Evolutionary conservation across 2,888 invertebrate species (phyloP), one percentile per base, ranked within the genome.

Genomic region (Noctua janthe): DNA sequence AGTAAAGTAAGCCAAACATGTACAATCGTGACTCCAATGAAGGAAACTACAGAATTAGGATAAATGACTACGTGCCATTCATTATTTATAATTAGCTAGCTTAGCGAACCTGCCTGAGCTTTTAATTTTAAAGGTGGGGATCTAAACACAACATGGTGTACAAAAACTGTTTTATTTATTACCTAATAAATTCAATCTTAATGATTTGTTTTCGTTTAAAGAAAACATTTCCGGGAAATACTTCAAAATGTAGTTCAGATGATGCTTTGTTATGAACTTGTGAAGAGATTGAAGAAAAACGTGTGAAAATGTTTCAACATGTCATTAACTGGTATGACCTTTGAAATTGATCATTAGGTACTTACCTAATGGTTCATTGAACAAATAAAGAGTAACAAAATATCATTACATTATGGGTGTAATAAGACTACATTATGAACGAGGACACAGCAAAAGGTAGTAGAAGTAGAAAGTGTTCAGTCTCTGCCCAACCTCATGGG

Each of bases 1-100:
- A 80, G 71, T 87, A 77, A 85, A 85, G 75, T 83, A 85, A 87
- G 73, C 76, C 81, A 69, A 87, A 84, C 77, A 62, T 72, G 83
- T 84, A 13, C 43, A 29, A 69, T 78, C 86, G 87, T 87, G 85
- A 84, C 87, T 86, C 71, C 70, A 81, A 75, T 87, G 39, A 71
- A 83, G 87, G 84, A 87, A 85, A 80, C 69, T 67, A 74, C 71
- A 76, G 79, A 76, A 83, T 74, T 83, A 82, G 71, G 78, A 84
- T 69, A 84, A 64, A 76, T 82, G 51, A 49, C 66, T 49, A 67
- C 70, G 73, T 73, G 66, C 39, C 39, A 71, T 85, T 80, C 20
- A 82, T 83, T 80, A 85, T 69, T 80, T 85, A 85, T 80, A 64
- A 56, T 80, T 74, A 64, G 74, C 66, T 64, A 74, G n/a, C 67